Evolutionary conservation across 1,140 invertebrate species (phyloP).

Genomic region (Cecropterus lyciades): DNA sequence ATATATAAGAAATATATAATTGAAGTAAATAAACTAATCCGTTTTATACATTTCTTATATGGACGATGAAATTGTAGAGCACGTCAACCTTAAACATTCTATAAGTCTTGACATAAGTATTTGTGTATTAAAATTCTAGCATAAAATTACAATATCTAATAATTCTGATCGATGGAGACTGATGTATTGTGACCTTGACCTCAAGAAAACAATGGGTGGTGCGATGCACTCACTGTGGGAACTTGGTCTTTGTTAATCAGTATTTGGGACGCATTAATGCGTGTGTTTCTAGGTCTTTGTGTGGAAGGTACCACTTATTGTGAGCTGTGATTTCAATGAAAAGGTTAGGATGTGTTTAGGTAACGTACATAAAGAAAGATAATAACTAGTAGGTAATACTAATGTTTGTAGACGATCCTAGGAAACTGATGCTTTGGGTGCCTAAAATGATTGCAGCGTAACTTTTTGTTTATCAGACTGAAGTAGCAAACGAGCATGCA

Average conservation of each 20-base stretch:
- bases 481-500: too few relatives aligned
- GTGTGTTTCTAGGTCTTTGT: conserved; percentile 20
- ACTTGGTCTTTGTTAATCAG: conserved; percentile 29
- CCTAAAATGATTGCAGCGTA: background rate
- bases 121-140: background rate
- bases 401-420: background rate
- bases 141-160: conserved; percentile 14
- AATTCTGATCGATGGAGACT: conserved; percentile 15
- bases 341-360: background rate
- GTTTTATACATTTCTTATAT: too few relatives aligned
- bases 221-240: conserved; percentile 22
- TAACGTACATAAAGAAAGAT: background rate
- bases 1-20: too few relatives aligned
- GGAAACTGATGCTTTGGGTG: background rate
- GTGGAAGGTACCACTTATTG: conserved; percentile 7
- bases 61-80: too few relatives aligned
- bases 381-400: background rate
- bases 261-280: conserved; percentile 31
- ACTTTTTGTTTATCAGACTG: background rate
- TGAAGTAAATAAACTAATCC: too few relatives aligned
- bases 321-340: background rate
- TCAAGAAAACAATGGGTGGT: conserved; percentile 23
- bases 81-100: background rate
- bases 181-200: conserved; percentile 25
- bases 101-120: background rate